Evolutionary conservation across 2,797 vertebrate genomes (phyloP).

Genomic region (Amniataba percoides): DNA sequence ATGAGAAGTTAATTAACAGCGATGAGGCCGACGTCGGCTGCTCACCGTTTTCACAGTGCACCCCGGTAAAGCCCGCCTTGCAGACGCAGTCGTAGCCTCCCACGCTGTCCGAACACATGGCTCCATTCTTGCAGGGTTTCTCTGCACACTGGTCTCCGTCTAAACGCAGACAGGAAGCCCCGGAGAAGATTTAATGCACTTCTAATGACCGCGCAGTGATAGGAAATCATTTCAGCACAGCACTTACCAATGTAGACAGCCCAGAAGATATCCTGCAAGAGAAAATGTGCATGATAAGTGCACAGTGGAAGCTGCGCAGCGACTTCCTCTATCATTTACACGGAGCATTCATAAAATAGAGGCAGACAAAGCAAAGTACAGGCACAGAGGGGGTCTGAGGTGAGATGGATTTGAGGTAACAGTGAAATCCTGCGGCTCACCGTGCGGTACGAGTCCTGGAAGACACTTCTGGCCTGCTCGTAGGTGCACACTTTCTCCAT

Average conservation of each 20-base stretch:
- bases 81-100: slow-evolving; percentile 88
- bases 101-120: slow-evolving; percentile 87
- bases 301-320: neutral
- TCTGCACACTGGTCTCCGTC: slow-evolving; percentile 86
- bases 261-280: slow-evolving; percentile 88
- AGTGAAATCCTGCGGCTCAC: slow-evolving; percentile 63
- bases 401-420: neutral
- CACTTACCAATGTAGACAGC: slow-evolving; percentile 87
- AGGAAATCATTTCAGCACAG: neutral
- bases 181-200: neutral
- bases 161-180: slow-evolving; percentile 43
- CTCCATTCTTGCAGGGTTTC: slow-evolving; percentile 86
- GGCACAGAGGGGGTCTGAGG: neutral
- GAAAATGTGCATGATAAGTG: slow-evolving; percentile 35
- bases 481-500: slow-evolving; percentile 86
- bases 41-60: slow-evolving; percentile 84
- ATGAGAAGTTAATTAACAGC: neutral
- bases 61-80: slow-evolving; percentile 84
- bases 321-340: neutral
- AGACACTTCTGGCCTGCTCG: slow-evolving; percentile 84
- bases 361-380: neutral
- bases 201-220: slow-evolving; percentile 1
- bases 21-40: accelerated
- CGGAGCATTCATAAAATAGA: neutral
- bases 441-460: slow-evolving; percentile 86